These are phyloP conservation scores for Acrobeloides nanus DNA, from an alignment of 2,888 invertebrate species.

Conservation along the genomic window DNA sequence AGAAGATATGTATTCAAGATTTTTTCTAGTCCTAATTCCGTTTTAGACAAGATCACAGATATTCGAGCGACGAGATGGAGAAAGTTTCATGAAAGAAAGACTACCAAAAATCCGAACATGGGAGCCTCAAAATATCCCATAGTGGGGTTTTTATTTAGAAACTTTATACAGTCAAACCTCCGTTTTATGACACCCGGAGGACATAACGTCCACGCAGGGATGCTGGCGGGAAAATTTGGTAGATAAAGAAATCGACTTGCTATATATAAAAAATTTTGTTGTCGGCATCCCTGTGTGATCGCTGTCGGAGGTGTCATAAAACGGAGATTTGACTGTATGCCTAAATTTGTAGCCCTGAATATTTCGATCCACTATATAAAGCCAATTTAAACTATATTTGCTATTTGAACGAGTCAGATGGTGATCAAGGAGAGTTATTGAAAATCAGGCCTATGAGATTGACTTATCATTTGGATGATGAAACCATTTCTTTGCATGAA, in stretches of 20 bases:
- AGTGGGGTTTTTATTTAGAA: slow-evolving; percentile 6
- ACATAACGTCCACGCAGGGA: too few species aligned
- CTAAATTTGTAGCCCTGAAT: slow-evolving; percentile 18
- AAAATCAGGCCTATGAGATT: slow-evolving; percentile 28
- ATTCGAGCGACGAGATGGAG: slow-evolving; percentile 6
- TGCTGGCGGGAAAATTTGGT: too few species aligned
- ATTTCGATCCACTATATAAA: slow-evolving; percentile 22
- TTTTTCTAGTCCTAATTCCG: neutral
- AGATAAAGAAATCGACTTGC: too few species aligned
- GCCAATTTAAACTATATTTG: slow-evolving; percentile 15
- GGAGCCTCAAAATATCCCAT: slow-evolving; percentile 10
- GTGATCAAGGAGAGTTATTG: slow-evolving; percentile 18
- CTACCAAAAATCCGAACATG: slow-evolving; percentile 11
- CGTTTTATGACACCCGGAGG: too few species aligned
- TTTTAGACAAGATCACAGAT: neutral
- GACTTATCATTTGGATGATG: slow-evolving; percentile 24
- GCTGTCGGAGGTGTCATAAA: too few species aligned
- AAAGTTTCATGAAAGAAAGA: slow-evolving; percentile 8
- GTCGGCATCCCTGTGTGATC: too few species aligned
- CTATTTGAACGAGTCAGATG: slow-evolving; percentile 23
- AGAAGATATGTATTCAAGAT: too few species aligned
- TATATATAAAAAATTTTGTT: too few species aligned
- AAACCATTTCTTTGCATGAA: slow-evolving; percentile 21
- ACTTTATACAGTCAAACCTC: too few species aligned
- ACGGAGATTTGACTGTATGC: neutral